Evolutionary conservation across 2,113 vertebrate species (phyloP).

Genomic region (Anguilla rostrata): DNA sequence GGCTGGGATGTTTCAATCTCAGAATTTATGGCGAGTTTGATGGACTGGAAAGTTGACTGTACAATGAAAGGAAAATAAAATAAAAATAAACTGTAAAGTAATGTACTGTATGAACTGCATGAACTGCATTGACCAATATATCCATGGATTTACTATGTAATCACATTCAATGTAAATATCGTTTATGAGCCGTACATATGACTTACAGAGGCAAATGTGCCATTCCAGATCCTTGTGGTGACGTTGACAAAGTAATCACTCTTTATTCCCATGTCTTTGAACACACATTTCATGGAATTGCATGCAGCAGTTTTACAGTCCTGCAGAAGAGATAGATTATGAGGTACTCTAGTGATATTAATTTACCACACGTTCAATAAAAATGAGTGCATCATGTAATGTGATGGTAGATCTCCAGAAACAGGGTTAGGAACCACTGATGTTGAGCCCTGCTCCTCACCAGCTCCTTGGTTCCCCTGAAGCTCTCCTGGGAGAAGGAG

Average conservation of each 20-base stretch:
- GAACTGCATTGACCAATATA: background rate
- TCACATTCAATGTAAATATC: background rate
- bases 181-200: background rate
- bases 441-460: constrained; percentile 56
- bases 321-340: constrained; percentile 55
- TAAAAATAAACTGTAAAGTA: background rate
- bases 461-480: constrained; percentile 69
- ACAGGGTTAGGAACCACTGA: no score
- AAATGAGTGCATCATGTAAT: no score
- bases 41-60: constrained; percentile 79
- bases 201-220: constrained; percentile 83
- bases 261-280: constrained; percentile 72
- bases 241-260: constrained; percentile 79
- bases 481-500: constrained; percentile 79
- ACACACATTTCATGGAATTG: constrained; percentile 70
- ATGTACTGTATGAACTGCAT: background rate
- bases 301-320: constrained; percentile 78
- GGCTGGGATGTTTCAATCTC: constrained; percentile 74
- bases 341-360: background rate
- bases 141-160: background rate
- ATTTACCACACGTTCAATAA: no score
- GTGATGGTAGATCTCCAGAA: no score
- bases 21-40: constrained; percentile 70
- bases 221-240: constrained; percentile 85
- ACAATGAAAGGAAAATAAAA: constrained; percentile 41